phyloP scores from a whole-genome alignment of 1,140 invertebrate species.

The Bombus sylvicola region DNA sequence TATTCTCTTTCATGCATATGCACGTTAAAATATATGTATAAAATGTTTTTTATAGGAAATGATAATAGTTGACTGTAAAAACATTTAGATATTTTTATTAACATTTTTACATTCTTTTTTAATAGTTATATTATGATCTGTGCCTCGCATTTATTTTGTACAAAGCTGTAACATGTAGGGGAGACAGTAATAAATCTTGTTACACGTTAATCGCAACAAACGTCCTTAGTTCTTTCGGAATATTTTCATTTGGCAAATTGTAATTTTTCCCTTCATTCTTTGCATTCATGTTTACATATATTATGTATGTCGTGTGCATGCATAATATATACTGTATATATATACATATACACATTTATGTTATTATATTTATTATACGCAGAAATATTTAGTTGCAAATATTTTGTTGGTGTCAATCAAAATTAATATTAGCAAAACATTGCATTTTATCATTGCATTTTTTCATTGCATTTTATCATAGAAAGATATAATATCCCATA shows the following conservation, averaged over 20 bases:
- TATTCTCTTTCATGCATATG: neutral
- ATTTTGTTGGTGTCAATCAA: neutral
- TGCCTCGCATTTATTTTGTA: conserved; percentile 76
- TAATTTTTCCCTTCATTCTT: conserved; percentile 1
- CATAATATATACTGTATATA: conserved; percentile 35
- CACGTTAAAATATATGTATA: neutral
- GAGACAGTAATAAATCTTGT: conserved; percentile 66
- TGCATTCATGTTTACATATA: conserved; percentile 47
- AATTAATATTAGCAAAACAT: neutral
- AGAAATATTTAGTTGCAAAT: neutral
- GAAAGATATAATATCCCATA: conserved; percentile 9
- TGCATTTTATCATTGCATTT: conserved; percentile 17
- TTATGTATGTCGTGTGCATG: neutral
- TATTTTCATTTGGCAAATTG: conserved; percentile 26
- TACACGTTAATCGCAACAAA: conserved; percentile 7
- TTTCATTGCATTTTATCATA: conserved; percentile 19
- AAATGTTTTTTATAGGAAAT: neutral
- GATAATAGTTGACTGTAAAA: conserved; percentile 66
- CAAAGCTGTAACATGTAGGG: conserved; percentile 71
- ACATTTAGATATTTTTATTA: conserved; percentile 80
- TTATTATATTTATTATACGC: neutral
- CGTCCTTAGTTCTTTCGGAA: conserved; percentile 25
- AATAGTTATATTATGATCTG: conserved; percentile 76
- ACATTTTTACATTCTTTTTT: conserved; percentile 77
- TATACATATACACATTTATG: neutral